Base-by-base conservation (phyloP, 2,113 vertebrate species). In the Tympanuchus pallidicinctus region DNA sequence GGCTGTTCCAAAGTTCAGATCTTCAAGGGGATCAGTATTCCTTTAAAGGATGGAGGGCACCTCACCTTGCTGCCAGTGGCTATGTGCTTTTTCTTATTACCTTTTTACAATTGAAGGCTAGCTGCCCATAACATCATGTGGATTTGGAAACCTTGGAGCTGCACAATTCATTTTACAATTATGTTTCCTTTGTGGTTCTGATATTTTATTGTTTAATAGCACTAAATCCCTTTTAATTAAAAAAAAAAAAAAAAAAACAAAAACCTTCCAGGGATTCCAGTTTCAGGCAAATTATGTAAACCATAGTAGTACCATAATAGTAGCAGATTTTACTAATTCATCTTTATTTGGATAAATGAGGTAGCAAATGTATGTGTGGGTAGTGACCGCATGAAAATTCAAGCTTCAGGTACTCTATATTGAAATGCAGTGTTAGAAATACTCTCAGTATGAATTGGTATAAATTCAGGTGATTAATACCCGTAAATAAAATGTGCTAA, bases 161-260 rank as follows among this genome's bases (percentile, higher is more conserved):
- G 52, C 54, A 50, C 88, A 88, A 76, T 94, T 94, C 34, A 19
- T 95, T 87, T 92, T 91, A 77, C 45, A 73, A 85, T 96, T 97
- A 95, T 85, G 56, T 82, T 72, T 76, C 93, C 83, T 93, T 63
- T 90, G 88, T 78, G 77, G 78, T 95, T 88, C 86, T 94, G 66
- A 93, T 96, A 80, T 65, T 96, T 95, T 95, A 91, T 88, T 91
- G 74, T 90, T 89, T 96, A 97, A 93, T 94, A 87, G 78, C 50
- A 76, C 83, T 93, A 96, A 97, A 95, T 95, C 88, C 92, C 90
- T 95, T 93, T 88, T 94, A 95, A 96, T 96, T 93, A 85, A 87
- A 95, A 87, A 97, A 42, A 97, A 42, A 43, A 42, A 43, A 88
- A 34, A 34, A 34, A 34, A 34, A n/a, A n/a, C n/a, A n/a, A n/a